A percentile compares a stretch with the other conserved stretches of the same genome.
Evolutionary conservation across 2,113 vertebrate genomes (phyloP).

Genomic region (Nansenia antarctica): DNA sequence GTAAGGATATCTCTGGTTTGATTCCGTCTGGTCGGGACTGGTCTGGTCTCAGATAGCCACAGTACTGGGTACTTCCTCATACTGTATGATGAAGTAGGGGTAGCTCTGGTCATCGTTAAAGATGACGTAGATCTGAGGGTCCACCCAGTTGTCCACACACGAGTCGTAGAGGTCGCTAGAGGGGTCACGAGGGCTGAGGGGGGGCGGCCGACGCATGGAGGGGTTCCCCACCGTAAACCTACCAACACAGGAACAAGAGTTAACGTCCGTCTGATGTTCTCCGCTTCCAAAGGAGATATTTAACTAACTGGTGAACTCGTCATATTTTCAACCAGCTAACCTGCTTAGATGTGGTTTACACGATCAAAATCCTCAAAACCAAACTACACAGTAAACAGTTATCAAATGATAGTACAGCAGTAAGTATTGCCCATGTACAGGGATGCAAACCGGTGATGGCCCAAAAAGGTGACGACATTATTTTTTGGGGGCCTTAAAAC

Average conservation of each 20-base stretch:
- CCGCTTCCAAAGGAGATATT: background rate
- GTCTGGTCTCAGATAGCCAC: slow-evolving; percentile 84
- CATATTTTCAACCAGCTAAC: background rate
- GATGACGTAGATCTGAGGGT: slow-evolving; percentile 98
- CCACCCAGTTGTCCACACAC: slow-evolving; percentile 97
- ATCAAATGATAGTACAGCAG: too few species aligned
- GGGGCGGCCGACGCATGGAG: slow-evolving; percentile 94
- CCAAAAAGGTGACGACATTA: too few species aligned
- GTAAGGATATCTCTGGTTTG: background rate
- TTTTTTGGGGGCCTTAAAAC: too few species aligned
- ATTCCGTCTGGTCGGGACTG: slow-evolving; percentile 10
- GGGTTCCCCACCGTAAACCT: slow-evolving; percentile 93
- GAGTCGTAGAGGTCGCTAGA: slow-evolving; percentile 98
- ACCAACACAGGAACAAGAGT: slow-evolving; percentile 15
- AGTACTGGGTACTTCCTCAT: slow-evolving; percentile 93
- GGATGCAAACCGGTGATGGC: too few species aligned
- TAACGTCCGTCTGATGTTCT: background rate
- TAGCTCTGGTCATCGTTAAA: slow-evolving; percentile 99
- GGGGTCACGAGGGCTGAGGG: slow-evolving; percentile 86
- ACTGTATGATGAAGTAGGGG: slow-evolving; percentile 98
- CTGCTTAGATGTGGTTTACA: too few species aligned
- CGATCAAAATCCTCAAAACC: too few species aligned
- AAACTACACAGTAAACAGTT: too few species aligned
- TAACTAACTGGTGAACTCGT: background rate
- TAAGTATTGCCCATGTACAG: too few species aligned